Evolutionary conservation across 2,113 vertebrate species (phyloP).

Genomic region (Myiozetetes cayanensis): DNA sequence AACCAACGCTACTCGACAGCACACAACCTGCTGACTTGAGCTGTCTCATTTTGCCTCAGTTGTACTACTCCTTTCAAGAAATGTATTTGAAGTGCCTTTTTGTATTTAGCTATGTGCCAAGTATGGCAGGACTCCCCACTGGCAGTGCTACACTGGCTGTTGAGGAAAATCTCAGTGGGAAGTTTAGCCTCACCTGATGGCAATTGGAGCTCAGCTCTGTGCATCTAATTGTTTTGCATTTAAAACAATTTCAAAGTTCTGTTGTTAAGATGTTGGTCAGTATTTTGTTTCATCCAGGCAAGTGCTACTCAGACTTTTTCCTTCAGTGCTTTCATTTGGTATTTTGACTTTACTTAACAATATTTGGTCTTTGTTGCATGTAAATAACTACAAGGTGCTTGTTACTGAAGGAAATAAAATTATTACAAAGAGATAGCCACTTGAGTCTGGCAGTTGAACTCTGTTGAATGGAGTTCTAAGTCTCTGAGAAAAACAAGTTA

Average conservation of each 20-base stretch:
- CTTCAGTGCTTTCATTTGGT: neutral
- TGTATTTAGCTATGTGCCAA: neutral
- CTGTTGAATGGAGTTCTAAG: neutral
- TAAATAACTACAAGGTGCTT: neutral
- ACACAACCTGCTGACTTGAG: neutral
- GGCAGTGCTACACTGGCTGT: neutral
- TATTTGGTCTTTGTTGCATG: neutral
- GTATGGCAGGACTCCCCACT: neutral
- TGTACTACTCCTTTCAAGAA: neutral
- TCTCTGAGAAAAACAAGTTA: neutral
- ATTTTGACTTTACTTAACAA: neutral
- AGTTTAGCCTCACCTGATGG: neutral
- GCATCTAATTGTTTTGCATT: neutral
- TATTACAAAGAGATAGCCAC: neutral
- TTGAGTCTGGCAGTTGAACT: neutral
- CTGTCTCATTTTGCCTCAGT: neutral
- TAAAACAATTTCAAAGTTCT: neutral
- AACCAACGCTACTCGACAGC: neutral
- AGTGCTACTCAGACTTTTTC: neutral
- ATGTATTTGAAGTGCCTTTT: neutral
- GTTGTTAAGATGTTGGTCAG: accelerated
- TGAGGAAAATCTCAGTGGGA: neutral
- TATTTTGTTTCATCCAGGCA: neutral
- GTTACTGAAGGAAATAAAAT: neutral
- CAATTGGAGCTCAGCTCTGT: neutral